These are phyloP conservation scores for Diphyllodes magnificus DNA, from an alignment of 2,113 vertebrate genomes.

Conservation along the genomic window DNA sequence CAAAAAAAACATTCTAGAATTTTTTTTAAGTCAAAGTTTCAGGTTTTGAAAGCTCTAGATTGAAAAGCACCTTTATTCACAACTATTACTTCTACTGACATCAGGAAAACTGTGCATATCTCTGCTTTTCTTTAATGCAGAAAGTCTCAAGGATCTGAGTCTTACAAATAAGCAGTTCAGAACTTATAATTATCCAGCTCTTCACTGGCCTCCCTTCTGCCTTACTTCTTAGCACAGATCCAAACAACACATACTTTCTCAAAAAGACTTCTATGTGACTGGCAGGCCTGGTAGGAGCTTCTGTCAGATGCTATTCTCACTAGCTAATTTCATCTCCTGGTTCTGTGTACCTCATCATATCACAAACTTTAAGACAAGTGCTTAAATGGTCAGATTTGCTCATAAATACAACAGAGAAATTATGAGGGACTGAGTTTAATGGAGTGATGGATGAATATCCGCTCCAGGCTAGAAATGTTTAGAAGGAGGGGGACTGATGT, in stretches of 20 bases:
- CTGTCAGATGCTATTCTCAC: background rate
- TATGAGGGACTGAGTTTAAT: background rate
- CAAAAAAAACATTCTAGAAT: background rate
- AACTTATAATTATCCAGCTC: background rate
- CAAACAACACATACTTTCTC: background rate
- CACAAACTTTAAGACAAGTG: background rate
- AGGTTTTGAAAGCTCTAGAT: background rate
- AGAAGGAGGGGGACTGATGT: background rate
- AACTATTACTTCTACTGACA: background rate
- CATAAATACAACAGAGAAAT: background rate
- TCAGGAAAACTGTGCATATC: background rate
- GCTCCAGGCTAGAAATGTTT: background rate
- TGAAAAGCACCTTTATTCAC: background rate
- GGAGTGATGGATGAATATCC: background rate
- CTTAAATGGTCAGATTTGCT: background rate
- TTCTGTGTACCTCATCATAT: background rate
- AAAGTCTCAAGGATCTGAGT: background rate
- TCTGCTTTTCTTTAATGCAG: background rate
- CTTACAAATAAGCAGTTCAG: background rate
- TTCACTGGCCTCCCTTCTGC: background rate
- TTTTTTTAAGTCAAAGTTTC: background rate
- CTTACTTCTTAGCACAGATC: background rate
- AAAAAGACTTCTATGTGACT: background rate
- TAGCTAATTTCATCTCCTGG: background rate
- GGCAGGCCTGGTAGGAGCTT: background rate